Evolutionary conservation across 2,113 vertebrate genomes (phyloP), one percentile per base, ranked within the genome.

Genomic region (Actenoides lindsayi): DNA sequence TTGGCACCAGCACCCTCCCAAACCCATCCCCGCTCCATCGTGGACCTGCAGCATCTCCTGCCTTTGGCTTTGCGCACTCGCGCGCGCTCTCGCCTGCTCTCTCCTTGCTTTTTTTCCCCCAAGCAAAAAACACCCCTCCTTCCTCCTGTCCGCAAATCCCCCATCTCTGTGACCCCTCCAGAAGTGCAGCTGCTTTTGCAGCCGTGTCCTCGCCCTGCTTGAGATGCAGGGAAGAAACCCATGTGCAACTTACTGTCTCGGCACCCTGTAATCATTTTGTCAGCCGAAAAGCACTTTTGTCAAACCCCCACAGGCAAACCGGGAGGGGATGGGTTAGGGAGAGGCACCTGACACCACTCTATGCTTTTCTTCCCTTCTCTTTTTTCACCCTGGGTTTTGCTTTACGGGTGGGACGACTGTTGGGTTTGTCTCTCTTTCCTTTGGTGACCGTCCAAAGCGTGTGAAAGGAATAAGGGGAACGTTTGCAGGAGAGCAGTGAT

Each of bases 251-350:
- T 81, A 57, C 53, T 86, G 85, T 59, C 95, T 93, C 63, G 3
- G 85, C 87, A 93, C 78, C 89, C 90, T 92, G 74, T 96, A 93
- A 96, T 97, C 89, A 97, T 88, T 95, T 71, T 90, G 94, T 98
- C 96, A 97, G 63, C 68, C 25, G 1, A 93, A 93, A 95, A 30
- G 46, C 91, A 88, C 78, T 87, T 92, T 96, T 92, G 80, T 97
- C 92, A 93, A 96, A 88, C 80, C 78, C 87, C 83, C 91, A 94
- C 92, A 79, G 60, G 87, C 44, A 56, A 90, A 63, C 73, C 1
- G 2, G 68, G 79, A 89, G 75, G 53, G 83, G 21, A 71, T 67
- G 64, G 57, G 42, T 2, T 94, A 69, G 57, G 89, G 67, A 96
- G 87, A 94, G 68, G 60, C 31, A 76, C 44, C 89, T 94, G 83